phyloP scores from a whole-genome alignment of 2,797 vertebrate species.

The Hydrolagus colliei region DNA sequence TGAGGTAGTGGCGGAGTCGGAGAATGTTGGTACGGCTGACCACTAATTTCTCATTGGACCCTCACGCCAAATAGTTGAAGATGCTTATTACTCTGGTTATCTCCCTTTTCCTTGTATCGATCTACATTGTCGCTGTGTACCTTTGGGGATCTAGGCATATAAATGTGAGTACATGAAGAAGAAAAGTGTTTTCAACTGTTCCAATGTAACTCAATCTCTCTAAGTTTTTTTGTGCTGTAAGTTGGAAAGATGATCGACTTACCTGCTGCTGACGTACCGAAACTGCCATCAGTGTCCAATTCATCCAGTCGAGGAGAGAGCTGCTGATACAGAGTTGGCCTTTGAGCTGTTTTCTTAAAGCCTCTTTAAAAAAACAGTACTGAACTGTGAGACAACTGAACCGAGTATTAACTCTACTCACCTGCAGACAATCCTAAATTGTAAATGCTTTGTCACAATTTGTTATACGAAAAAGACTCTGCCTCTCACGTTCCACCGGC shows the following conservation, averaged over 20 bases:
- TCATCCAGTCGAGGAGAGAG: neutral
- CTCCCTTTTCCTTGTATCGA: neutral
- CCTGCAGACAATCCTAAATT: neutral
- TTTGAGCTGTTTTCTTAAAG: neutral
- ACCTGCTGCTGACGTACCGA: neutral
- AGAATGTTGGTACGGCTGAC: too few species aligned
- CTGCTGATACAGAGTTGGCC: neutral
- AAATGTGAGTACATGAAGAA: neutral
- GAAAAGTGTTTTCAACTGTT: neutral
- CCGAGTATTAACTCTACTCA: neutral
- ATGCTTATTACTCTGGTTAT: neutral
- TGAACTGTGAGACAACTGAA: neutral
- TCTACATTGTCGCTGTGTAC: neutral
- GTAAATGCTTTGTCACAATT: neutral
- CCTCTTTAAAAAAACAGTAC: neutral
- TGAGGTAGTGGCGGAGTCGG: too few species aligned
- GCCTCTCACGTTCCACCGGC: neutral
- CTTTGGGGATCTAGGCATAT: neutral
- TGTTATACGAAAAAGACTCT: neutral
- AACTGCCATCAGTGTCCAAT: neutral
- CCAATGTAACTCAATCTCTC: neutral
- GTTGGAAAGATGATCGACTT: neutral
- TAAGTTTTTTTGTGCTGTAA: neutral
- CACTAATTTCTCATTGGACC: neutral
- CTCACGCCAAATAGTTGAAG: neutral